phyloP scores from a whole-genome alignment of 2,797 vertebrate genomes.

The Phalanger gymnotis region DNA sequence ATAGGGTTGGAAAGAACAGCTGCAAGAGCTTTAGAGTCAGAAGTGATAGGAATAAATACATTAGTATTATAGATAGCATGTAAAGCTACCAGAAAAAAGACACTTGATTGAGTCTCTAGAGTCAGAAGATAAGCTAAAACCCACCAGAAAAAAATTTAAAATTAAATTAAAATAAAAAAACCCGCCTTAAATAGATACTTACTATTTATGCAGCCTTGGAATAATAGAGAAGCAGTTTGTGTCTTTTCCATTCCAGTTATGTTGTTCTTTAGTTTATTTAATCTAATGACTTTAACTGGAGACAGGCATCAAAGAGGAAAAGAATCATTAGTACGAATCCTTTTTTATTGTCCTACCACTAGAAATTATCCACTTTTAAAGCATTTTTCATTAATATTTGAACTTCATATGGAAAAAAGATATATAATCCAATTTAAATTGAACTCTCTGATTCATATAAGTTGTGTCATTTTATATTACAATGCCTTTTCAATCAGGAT shows the following conservation, averaged over 20 bases:
- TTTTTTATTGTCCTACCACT: not conserved
- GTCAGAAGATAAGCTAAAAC: too few relatives aligned
- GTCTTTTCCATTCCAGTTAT: not conserved
- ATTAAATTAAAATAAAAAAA: too few relatives aligned
- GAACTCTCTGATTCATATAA: not conserved
- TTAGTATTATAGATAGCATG: not conserved
- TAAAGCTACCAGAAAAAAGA: not conserved
- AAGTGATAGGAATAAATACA: not conserved
- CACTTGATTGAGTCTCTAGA: too few relatives aligned
- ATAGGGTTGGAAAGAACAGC: not conserved
- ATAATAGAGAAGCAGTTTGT: too few relatives aligned
- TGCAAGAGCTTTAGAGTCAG: conserved; percentile 1
- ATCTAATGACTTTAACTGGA: conserved; percentile 25
- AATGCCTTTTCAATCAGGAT: not conserved
- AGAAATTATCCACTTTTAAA: not conserved
- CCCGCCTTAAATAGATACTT: too few relatives aligned
- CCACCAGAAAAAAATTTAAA: too few relatives aligned
- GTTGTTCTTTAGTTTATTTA: conserved; percentile 8
- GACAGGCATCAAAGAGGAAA: not conserved
- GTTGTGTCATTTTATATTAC: not conserved
- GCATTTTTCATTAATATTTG: not conserved
- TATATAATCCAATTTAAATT: not conserved
- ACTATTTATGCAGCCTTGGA: too few relatives aligned
- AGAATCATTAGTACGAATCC: not conserved
- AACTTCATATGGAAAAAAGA: not conserved